phyloP scores from a whole-genome alignment of 1,140 invertebrate species.

The Lysiphlebus fabarum region DNA sequence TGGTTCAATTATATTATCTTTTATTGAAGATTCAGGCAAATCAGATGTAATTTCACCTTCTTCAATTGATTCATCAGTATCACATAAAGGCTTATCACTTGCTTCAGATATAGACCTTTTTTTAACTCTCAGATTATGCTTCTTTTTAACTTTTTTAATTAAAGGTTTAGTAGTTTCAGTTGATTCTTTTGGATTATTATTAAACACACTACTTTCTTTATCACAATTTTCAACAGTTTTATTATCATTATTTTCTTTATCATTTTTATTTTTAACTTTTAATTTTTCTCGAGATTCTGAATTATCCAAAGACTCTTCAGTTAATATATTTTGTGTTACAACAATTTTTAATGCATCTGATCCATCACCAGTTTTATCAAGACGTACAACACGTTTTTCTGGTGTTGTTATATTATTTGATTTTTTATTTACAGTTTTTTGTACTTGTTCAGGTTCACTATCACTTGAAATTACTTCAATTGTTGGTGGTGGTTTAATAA shows the following conservation, averaged over 20 bases:
- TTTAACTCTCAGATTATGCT: slow-evolving; percentile 9
- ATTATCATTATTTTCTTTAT: background rate
- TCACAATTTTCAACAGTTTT: background rate
- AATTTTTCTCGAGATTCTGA: too few species aligned
- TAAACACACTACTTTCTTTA: background rate
- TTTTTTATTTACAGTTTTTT: slow-evolving; percentile 32
- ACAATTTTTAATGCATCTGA: slow-evolving; percentile 4
- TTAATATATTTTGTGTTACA: background rate
- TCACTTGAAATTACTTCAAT: slow-evolving; percentile 51
- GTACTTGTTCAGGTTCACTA: slow-evolving; percentile 37
- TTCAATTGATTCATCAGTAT: slow-evolving; percentile 4
- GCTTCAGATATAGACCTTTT: slow-evolving; percentile 5
- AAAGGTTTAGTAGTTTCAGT: slow-evolving; percentile 3
- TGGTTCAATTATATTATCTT: slow-evolving; percentile 20
- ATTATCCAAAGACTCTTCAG: background rate
- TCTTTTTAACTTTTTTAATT: slow-evolving; percentile 25
- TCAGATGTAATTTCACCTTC: background rate
- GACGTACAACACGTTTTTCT: slow-evolving; percentile 12
- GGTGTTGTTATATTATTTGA: slow-evolving; percentile 31
- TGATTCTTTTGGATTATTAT: slow-evolving; percentile 2
- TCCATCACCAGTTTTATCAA: slow-evolving; percentile 12
- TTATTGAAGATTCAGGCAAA: too few species aligned
- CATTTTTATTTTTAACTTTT: background rate
- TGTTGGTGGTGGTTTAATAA: slow-evolving; percentile 48
- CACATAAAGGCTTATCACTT: background rate